Conservation (phyloP, 1,140 invertebrate species). For the Ericerus pela region DNA sequence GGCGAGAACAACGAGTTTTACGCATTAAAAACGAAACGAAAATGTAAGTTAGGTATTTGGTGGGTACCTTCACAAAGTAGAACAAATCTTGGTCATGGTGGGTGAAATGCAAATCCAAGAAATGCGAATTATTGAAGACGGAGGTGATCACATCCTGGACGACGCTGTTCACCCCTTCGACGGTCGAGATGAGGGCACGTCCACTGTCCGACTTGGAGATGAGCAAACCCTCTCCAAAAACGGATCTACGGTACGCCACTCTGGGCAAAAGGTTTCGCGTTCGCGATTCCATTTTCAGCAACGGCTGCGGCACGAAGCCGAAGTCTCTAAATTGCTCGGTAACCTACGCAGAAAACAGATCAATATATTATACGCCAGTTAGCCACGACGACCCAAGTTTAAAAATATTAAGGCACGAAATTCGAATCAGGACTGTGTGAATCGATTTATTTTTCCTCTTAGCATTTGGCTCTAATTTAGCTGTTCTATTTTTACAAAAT, state of each 20-base stretch:
- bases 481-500: no score
- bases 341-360: conserved; percentile 38
- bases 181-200: conserved; percentile 65
- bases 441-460: no score
- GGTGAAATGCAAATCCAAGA: conserved; percentile 80
- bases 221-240: conserved; percentile 79
- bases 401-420: no score
- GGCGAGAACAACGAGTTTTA: no score
- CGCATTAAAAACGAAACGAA: no score
- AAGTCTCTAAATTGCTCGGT: conserved; percentile 65
- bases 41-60: no score
- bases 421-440: no score
- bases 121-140: conserved; percentile 83
- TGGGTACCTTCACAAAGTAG: conserved; percentile 81
- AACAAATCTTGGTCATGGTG: conserved; percentile 86
- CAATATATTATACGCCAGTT: no score
- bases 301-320: conserved; percentile 63
- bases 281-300: conserved; percentile 65
- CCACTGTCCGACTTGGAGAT: conserved; percentile 60
- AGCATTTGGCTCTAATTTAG: no score
- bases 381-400: no score
- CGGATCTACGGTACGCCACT: conserved; percentile 63
- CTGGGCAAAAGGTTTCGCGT: conserved; percentile 59
- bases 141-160: conserved; percentile 83
- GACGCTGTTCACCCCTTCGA: conserved; percentile 70